Conservation (phyloP, 1,140 invertebrate species). For the Mamestra configurata region DNA sequence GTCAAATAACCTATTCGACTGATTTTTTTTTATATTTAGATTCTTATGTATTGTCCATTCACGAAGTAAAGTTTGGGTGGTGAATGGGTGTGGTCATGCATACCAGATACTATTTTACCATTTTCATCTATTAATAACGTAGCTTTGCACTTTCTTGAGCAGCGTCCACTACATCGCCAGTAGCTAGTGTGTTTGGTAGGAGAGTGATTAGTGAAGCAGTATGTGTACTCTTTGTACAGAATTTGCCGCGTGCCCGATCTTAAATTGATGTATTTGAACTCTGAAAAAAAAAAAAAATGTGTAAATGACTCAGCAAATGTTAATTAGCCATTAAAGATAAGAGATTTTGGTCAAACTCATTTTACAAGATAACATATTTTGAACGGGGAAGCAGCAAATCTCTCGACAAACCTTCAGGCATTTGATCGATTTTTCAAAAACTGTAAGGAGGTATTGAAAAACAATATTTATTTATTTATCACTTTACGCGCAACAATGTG, state of each 20-base stretch:
- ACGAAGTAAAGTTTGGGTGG: not conserved
- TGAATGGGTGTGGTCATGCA: not conserved
- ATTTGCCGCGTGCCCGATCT: not conserved
- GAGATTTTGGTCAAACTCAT: too few species aligned
- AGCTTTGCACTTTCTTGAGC: slow-evolving; percentile 59
- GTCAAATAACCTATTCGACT: too few species aligned
- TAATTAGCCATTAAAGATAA: too few species aligned
- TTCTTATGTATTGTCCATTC: not conserved
- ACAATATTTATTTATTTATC: too few species aligned
- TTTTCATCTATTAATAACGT: slow-evolving; percentile 39
- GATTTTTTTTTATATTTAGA: not conserved
- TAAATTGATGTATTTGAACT: not conserved
- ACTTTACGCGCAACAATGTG: too few species aligned
- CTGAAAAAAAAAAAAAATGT: not conserved
- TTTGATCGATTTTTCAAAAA: too few species aligned
- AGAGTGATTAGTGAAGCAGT: slow-evolving; percentile 8
- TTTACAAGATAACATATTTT: too few species aligned
- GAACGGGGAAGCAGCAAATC: too few species aligned
- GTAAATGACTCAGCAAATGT: too few species aligned
- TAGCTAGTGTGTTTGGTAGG: slow-evolving; percentile 39
- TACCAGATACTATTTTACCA: not conserved
- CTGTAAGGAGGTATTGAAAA: too few species aligned
- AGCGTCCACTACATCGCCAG: slow-evolving; percentile 67
- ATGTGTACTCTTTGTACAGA: not conserved
- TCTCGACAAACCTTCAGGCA: too few species aligned